Percentiles rank a stretch among this genome's conserved stretches.
Evolutionary conservation across 1,140 invertebrate species (phyloP).

Genomic region (Bradysia coprophila): DNA sequence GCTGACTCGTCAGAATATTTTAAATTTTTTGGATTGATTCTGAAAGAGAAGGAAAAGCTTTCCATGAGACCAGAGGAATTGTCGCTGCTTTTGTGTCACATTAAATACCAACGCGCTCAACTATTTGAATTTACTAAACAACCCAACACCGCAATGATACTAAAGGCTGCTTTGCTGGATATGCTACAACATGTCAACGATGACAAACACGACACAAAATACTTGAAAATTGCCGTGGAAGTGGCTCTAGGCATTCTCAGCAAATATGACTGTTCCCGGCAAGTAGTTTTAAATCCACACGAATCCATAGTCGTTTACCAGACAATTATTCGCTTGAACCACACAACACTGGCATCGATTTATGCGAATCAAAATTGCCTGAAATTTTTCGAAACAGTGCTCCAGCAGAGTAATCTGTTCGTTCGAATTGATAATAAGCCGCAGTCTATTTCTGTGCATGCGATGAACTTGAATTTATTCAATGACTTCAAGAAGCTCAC

Average conservation of each 20-base stretch:
- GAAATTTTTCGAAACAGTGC: slow-evolving; percentile 14
- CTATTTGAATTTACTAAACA: background rate
- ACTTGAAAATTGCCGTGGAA: slow-evolving; percentile 15
- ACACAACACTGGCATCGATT: background rate
- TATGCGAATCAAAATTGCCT: slow-evolving; percentile 10
- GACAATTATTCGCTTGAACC: background rate
- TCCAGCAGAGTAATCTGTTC: too few species aligned
- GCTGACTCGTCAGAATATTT: too few species aligned
- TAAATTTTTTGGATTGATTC: too few species aligned
- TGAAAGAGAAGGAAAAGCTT: slow-evolving; percentile 31
- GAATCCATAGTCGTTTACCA: background rate
- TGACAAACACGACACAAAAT: slow-evolving; percentile 23
- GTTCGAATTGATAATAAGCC: too few species aligned
- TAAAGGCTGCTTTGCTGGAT: slow-evolving; percentile 25
- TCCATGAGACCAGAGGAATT: slow-evolving; percentile 39
- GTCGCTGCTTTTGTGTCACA: slow-evolving; percentile 26
- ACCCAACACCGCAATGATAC: slow-evolving; percentile 23
- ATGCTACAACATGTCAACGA: slow-evolving; percentile 33
- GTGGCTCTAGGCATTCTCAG: slow-evolving; percentile 7
- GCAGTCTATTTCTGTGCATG: too few species aligned
- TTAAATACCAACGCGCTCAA: background rate
- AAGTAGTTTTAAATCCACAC: background rate
- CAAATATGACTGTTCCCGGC: background rate
- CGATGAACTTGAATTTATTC: too few species aligned
- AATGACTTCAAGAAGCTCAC: slow-evolving; percentile 30